Evolutionary conservation across 2,113 vertebrate species (phyloP).

Genomic region (Grammomys dolichurus): DNA sequence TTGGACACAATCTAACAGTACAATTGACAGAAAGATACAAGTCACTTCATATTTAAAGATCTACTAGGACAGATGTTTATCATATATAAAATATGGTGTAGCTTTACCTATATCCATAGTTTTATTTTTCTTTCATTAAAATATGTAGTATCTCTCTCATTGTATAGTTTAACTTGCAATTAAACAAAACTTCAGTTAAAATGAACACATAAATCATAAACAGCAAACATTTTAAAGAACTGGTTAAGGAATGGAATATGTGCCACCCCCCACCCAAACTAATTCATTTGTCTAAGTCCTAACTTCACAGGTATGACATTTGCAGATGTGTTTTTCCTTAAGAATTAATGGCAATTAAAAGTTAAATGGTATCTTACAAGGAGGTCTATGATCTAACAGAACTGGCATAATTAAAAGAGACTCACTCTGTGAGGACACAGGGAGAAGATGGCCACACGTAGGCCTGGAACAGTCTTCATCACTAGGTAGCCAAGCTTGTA

Average conservation of each 20-base stretch:
- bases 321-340: neutral
- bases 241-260: neutral
- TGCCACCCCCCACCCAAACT: neutral
- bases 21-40: neutral
- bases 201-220: neutral
- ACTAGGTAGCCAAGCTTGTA: neutral
- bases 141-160: neutral
- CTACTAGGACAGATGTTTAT: neutral
- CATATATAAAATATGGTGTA: neutral
- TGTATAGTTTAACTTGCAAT: neutral
- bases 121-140: conserved; percentile 11
- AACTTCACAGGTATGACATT: neutral
- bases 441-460: neutral
- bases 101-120: neutral
- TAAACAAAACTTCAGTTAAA: neutral
- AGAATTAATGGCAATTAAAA: neutral
- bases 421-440: neutral
- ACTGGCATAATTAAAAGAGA: neutral
- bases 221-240: neutral
- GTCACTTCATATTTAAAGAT: neutral
- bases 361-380: neutral
- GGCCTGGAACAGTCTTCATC: neutral
- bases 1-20: neutral
- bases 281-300: neutral
- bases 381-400: neutral